These are phyloP conservation scores for Drosophila dunni DNA, from an alignment of 1,140 invertebrate species.

Conservation along the genomic window DNA sequence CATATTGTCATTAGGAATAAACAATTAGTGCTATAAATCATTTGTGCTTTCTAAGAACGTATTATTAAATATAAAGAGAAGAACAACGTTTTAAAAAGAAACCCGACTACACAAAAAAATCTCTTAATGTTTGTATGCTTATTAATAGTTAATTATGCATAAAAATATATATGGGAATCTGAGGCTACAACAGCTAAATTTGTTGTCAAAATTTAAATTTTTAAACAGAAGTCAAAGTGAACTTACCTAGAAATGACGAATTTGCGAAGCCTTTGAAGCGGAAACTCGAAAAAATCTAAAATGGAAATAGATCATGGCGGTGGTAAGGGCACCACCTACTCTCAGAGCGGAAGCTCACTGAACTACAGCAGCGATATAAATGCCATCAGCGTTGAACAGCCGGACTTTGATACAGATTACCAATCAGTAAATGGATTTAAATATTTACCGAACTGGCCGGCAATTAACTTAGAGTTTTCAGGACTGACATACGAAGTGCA, in stretches of 20 bases:
- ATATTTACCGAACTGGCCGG: slow-evolving; percentile 87
- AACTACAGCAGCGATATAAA: slow-evolving; percentile 81
- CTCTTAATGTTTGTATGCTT: background rate
- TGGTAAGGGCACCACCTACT: slow-evolving; percentile 25
- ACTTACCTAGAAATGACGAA: background rate
- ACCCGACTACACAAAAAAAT: no score
- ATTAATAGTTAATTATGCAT: background rate
- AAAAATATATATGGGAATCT: background rate
- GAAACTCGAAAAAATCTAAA: slow-evolving; percentile 8
- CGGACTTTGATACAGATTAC: slow-evolving; percentile 49
- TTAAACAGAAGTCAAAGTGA: background rate
- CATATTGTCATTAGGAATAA: no score
- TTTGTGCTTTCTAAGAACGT: no score
- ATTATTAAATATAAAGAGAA: no score
- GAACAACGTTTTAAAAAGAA: no score
- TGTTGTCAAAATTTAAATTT: background rate
- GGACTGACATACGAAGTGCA: slow-evolving; percentile 89
- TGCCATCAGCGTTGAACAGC: slow-evolving; percentile 66
- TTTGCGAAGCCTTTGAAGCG: background rate
- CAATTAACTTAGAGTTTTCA: slow-evolving; percentile 90
- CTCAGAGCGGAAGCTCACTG: slow-evolving; percentile 64
- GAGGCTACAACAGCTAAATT: background rate
- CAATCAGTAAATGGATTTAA: slow-evolving; percentile 84
- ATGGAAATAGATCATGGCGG: slow-evolving; percentile 38
- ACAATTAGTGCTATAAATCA: no score